These are phyloP conservation scores for Hylyphantes graminicola DNA, from an alignment of 1,140 invertebrate genomes.

Conservation along the genomic window DNA sequence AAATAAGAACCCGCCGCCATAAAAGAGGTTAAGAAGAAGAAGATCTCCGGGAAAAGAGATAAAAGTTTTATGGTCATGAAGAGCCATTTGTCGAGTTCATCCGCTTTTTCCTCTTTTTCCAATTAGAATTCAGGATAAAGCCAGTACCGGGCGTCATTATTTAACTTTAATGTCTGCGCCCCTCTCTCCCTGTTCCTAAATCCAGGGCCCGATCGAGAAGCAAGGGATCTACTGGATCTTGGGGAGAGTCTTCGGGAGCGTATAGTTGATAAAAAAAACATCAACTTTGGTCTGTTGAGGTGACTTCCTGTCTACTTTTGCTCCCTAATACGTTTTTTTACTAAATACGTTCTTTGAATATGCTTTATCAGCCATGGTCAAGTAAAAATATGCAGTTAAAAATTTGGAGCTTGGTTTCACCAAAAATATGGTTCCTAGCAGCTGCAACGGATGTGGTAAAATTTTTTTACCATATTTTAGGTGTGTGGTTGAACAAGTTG, in stretches of 20 bases:
- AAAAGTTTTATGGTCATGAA: slow-evolving; percentile 56
- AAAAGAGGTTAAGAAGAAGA: slow-evolving; percentile 1
- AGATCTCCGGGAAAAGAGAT: slow-evolving; percentile 32
- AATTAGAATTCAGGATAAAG: slow-evolving; percentile 58
- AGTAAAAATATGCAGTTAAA: too few relatives aligned
- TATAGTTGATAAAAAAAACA: too few relatives aligned
- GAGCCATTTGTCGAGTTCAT: slow-evolving; percentile 57
- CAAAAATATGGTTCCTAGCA: too few relatives aligned
- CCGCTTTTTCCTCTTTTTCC: slow-evolving; percentile 15
- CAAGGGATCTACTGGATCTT: slow-evolving; percentile 23
- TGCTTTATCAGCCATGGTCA: too few relatives aligned
- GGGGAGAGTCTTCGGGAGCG: neutral
- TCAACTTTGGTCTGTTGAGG: too few relatives aligned
- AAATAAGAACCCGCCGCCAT: slow-evolving; percentile 5
- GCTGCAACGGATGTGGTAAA: too few relatives aligned
- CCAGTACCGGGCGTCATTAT: slow-evolving; percentile 51
- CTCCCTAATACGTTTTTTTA: too few relatives aligned
- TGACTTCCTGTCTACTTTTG: too few relatives aligned
- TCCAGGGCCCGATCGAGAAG: neutral
- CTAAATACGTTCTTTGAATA: too few relatives aligned
- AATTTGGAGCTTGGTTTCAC: too few relatives aligned
- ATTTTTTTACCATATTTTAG: too few relatives aligned
- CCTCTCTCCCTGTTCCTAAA: slow-evolving; percentile 11
- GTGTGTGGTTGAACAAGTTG: too few relatives aligned
- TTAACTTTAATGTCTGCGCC: slow-evolving; percentile 60